Evolutionary conservation across 2,113 vertebrate species (phyloP), one percentile per base, ranked within the genome.

Genomic region (Gnathonemus longibarbis): DNA sequence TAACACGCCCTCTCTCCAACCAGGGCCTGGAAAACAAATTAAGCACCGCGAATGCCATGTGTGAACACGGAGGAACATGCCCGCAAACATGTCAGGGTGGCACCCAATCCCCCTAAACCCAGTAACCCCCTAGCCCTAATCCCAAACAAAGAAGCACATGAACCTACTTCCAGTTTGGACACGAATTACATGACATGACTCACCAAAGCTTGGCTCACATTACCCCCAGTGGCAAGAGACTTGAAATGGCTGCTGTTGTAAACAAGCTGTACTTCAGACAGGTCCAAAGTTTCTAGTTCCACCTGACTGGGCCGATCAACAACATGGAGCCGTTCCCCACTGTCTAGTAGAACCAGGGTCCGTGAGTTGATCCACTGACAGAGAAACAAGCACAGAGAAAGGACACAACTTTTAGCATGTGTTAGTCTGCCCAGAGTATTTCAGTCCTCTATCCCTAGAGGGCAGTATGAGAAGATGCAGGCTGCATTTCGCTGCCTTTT

Each of bases 241-340:
- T 99, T 99, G 95, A 99, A 99, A 92, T 99, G 98, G 92, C 98
- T 97, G 96, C 98, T 99, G 93, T 98, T 99, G 90, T 99, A 99
- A 90, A 99, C 97, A 53, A 99, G 94, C 89, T 99, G 98, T 90
- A 99, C 97, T 92, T 99, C 98, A 0, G 98, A 96, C 93, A 99
- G 95, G 94, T 99, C 98, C 35, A 98, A 56, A 0, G 95, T 97
- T 94, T 99, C 98, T 93, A 99, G 90, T 87, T 98, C 96, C 91
- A 98, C 98, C 90, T 99, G 98, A 0, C 97, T 98, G 90, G 98
- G 97, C 0, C 98, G 96, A 92, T 99, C 98, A 89, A 99, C 95
- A 27, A 99, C 97, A 0, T 98, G 98, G 89, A 99, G 95, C 91
- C 97, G 98, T 93, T 99, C 98, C n/a, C 96, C 96, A 0, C 98